Percentiles rank a stretch among this genome's conserved stretches.
phyloP scores from a whole-genome alignment of 1,140 invertebrate genomes.

The Dendrolimus kikuchii region DNA sequence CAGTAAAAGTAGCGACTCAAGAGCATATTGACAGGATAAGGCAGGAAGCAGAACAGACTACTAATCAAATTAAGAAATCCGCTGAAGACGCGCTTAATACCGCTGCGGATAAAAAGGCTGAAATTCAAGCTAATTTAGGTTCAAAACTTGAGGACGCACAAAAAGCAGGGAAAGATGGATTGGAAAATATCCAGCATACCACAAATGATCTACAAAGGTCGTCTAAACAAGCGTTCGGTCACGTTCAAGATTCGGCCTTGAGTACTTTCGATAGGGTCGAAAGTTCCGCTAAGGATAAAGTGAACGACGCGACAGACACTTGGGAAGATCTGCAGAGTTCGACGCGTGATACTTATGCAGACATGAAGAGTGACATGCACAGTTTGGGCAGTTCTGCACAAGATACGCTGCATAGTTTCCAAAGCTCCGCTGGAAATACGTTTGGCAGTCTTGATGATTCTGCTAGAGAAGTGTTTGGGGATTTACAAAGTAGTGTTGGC shows the following conservation, averaged over 20 bases:
- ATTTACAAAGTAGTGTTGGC: slow-evolving; percentile 25
- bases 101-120: slow-evolving; percentile 39
- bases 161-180: slow-evolving; percentile 30
- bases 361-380: slow-evolving; percentile 46
- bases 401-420: slow-evolving; percentile 58
- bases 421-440: slow-evolving; percentile 61
- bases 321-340: slow-evolving; percentile 59
- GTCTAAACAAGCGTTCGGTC: slow-evolving; percentile 43
- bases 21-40: slow-evolving; percentile 51
- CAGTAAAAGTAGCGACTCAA: slow-evolving; percentile 29
- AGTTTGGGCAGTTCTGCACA: slow-evolving; percentile 51
- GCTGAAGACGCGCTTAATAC: slow-evolving; percentile 52
- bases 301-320: slow-evolving; percentile 37
- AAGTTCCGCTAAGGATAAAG: slow-evolving; percentile 56
- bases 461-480: slow-evolving; percentile 35
- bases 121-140: slow-evolving; percentile 28
- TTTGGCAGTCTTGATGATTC: slow-evolving; percentile 63
- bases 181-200: slow-evolving; percentile 33
- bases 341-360: slow-evolving; percentile 51
- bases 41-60: slow-evolving; percentile 50
- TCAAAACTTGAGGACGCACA: slow-evolving; percentile 33
- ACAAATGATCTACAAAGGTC: slow-evolving; percentile 36
- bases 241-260: slow-evolving; percentile 54
- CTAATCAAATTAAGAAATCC: slow-evolving; percentile 53
- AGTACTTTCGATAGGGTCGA: slow-evolving; percentile 59